Evolutionary conservation across 2,113 vertebrate species (phyloP).

Genomic region (Nothocercus nigrocapillus): DNA sequence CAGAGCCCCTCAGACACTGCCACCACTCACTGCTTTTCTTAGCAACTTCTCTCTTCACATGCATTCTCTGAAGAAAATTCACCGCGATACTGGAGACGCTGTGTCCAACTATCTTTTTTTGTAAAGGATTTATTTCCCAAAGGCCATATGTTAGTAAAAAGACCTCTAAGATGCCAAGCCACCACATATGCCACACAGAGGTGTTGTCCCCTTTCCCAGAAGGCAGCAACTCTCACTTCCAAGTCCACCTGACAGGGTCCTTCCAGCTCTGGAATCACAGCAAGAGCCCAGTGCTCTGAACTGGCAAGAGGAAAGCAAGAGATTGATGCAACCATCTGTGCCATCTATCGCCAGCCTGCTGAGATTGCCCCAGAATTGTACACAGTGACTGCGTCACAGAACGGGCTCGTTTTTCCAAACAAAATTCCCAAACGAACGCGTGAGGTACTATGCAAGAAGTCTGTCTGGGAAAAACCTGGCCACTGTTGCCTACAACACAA

Average conservation of each 20-base stretch:
- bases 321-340: neutral
- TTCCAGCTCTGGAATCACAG: neutral
- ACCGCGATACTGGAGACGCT: neutral
- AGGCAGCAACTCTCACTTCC: neutral
- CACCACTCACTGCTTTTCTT: neutral
- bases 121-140: neutral
- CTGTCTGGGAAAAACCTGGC: neutral
- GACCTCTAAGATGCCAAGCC: neutral
- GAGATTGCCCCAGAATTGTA: neutral
- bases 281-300: neutral
- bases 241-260: neutral
- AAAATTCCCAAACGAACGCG: neutral
- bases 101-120: neutral
- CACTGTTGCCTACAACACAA: neutral
- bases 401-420: neutral
- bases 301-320: neutral
- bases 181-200: neutral
- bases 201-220: neutral
- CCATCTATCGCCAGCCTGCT: neutral
- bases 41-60: neutral
- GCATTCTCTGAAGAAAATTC: neutral
- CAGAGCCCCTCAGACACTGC: neutral
- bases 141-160: neutral
- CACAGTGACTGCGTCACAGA: fast-evolving
- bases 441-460: neutral